Evolutionary conservation across 2,888 invertebrate species (phyloP).

Genomic region (Strigamia crassipes): DNA sequence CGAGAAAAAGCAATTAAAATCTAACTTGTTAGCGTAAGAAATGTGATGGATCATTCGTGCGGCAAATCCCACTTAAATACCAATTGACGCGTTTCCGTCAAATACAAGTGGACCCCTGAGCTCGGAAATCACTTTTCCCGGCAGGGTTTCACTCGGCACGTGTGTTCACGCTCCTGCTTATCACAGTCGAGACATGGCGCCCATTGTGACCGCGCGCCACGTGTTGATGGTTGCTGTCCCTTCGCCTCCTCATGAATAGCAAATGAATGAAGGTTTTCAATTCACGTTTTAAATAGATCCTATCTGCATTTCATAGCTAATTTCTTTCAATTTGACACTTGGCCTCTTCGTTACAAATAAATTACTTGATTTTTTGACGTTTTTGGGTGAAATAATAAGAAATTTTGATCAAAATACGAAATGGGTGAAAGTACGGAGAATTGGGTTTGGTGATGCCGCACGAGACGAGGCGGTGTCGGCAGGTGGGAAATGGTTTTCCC

Average conservation of each 20-base stretch:
- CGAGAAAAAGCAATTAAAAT: neutral
- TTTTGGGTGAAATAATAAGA: too few relatives aligned
- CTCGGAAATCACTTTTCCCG: neutral
- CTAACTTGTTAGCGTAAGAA: neutral
- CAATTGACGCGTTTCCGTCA: neutral
- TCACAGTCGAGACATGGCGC: constrained; percentile 3
- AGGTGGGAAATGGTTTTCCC: too few relatives aligned
- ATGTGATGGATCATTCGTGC: neutral
- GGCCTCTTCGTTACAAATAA: neutral
- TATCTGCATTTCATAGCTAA: neutral
- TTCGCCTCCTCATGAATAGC: constrained; percentile 16
- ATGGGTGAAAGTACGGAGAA: too few relatives aligned
- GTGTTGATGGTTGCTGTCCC: neutral
- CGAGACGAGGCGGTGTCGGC: too few relatives aligned
- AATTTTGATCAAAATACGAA: too few relatives aligned
- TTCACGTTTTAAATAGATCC: constrained; percentile 2
- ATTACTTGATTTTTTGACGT: too few relatives aligned
- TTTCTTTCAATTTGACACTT: neutral
- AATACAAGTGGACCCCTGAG: neutral
- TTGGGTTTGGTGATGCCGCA: too few relatives aligned
- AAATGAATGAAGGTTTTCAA: constrained; percentile 11
- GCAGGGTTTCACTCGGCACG: constrained; percentile 1
- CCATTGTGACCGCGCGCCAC: constrained; percentile 22
- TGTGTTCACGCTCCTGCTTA: neutral
- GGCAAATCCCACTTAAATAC: constrained; percentile 21